A percentile compares a stretch with the other conserved stretches of the same genome.
phyloP scores from a whole-genome alignment of 2,797 vertebrate genomes.

The Lepilemur septentrionalis region DNA sequence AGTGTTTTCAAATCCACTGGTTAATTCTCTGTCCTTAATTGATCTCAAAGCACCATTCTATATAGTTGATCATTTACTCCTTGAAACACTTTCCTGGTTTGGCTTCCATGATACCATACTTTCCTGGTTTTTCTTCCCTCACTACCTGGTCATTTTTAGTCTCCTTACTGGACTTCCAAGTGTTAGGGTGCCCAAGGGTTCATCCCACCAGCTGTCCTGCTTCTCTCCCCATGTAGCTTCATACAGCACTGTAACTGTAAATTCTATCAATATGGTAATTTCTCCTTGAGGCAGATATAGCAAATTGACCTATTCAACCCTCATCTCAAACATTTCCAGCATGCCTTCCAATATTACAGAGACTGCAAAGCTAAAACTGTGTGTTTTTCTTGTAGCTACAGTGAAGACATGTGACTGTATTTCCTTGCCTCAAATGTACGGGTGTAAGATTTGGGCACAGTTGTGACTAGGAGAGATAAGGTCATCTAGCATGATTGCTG shows the following conservation, averaged over 20 bases:
- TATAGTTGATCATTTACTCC: not conserved
- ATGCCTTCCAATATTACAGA: not conserved
- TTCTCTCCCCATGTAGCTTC: not conserved
- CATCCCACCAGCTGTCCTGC: not conserved
- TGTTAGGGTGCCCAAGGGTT: not conserved
- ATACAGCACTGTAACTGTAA: not conserved
- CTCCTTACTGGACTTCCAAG: not conserved
- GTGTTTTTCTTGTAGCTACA: conserved; percentile 8
- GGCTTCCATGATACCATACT: not conserved
- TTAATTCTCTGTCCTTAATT: not conserved
- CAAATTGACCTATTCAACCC: not conserved
- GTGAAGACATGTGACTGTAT: not conserved
- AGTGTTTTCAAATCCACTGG: not conserved
- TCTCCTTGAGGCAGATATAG: not conserved
- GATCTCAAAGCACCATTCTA: not conserved
- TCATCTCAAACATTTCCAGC: not conserved
- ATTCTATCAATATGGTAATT: not conserved
- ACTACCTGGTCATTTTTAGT: not conserved
- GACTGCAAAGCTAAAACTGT: not conserved
- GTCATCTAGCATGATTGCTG: not conserved
- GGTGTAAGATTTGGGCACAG: not conserved
- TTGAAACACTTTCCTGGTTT: not conserved
- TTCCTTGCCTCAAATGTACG: not conserved
- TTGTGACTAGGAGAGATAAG: not conserved
- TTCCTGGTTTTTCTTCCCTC: not conserved